phyloP scores from a whole-genome alignment of 2,797 vertebrate genomes.

The Pangasius djambal region DNA sequence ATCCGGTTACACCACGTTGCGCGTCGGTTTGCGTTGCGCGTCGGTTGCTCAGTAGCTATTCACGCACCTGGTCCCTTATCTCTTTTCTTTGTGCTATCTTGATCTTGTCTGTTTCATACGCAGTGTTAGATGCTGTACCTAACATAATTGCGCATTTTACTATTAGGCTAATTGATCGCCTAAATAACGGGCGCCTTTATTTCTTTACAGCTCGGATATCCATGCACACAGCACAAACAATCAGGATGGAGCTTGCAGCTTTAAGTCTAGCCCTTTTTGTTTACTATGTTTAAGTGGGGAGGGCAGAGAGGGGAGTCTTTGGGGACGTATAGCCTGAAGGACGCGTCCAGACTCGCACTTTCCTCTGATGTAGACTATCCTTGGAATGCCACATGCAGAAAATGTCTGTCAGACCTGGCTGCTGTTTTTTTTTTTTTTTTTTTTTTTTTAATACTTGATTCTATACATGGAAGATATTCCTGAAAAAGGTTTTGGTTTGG shows the following conservation, averaged over 20 bases:
- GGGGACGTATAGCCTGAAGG: background rate
- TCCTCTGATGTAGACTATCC: background rate
- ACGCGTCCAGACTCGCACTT: constrained; percentile 18
- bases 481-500: background rate
- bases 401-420: background rate
- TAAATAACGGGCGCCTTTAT: background rate
- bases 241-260: background rate
- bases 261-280: background rate
- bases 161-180: background rate
- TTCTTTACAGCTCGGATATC: background rate
- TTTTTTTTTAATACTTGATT: too few relatives aligned
- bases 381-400: background rate
- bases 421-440: background rate
- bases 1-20: background rate
- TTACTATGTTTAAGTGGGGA: constrained; percentile 19
- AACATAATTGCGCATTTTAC: background rate
- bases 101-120: background rate
- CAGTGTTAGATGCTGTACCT: background rate
- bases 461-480: background rate
- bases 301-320: background rate
- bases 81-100: background rate
- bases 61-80: background rate
- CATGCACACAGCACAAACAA: background rate
- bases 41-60: background rate
- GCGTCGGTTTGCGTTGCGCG: constrained; percentile 8